Percentiles rank a stretch among this genome's conserved stretches.
phyloP scores from a whole-genome alignment of 2,888 invertebrate species.

The Exocentrus adspersus region DNA sequence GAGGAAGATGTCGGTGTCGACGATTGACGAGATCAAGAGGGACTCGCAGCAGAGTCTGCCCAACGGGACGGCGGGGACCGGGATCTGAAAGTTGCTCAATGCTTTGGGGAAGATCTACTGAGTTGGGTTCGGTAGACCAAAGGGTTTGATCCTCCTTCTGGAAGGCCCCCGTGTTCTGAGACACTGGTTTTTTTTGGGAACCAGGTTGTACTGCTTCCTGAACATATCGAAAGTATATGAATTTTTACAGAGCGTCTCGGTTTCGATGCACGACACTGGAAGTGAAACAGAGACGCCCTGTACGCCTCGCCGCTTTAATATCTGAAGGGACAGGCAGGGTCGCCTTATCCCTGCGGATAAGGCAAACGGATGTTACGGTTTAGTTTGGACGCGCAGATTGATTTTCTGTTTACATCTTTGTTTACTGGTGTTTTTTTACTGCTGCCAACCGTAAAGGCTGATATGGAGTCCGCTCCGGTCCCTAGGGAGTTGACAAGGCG shows the following conservation, averaged over 20 bases:
- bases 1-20: conserved; percentile 61
- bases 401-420: conserved; percentile 17
- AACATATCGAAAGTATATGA: conserved; percentile 41
- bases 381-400: conserved; percentile 5
- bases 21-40: conserved; percentile 63
- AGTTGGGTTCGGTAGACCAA: background rate
- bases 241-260: too few relatives aligned
- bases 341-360: background rate
- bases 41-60: conserved; percentile 57
- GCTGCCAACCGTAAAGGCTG: background rate
- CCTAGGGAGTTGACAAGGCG: background rate
- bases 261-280: too few relatives aligned
- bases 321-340: conserved; percentile 12
- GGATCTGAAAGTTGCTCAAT: conserved; percentile 52
- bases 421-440: conserved; percentile 8
- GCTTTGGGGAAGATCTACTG: conserved; percentile 21
- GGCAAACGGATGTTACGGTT: conserved; percentile 13
- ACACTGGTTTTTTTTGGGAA: too few relatives aligned
- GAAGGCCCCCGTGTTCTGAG: too few relatives aligned
- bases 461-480: background rate
- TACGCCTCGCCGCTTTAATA: too few relatives aligned
- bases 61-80: conserved; percentile 56
- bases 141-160: too few relatives aligned
- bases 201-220: too few relatives aligned
- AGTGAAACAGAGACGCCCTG: too few relatives aligned